Percentiles rank a stretch among this genome's conserved stretches.
Evolutionary conservation across 1,140 invertebrate genomes (phyloP).

Genomic region (Atta texana): DNA sequence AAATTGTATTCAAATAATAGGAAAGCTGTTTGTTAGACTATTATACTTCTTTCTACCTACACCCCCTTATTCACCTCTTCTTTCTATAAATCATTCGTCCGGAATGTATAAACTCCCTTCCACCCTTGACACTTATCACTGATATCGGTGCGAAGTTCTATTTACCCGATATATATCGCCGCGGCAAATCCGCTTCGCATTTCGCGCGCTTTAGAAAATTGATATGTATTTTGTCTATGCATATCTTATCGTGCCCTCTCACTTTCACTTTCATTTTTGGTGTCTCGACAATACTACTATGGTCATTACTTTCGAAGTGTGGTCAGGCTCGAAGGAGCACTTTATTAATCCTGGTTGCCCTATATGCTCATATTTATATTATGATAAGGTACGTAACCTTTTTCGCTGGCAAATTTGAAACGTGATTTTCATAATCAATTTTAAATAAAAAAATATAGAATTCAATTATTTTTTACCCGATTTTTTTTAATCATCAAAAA

Average conservation of each 20-base stretch:
- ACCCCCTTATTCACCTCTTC: background rate
- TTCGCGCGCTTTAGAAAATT: conserved; percentile 48
- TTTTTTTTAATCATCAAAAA: background rate
- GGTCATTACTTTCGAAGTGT: conserved; percentile 57
- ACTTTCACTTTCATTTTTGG: conserved; percentile 37
- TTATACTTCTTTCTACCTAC: background rate
- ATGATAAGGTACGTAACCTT: conserved; percentile 13
- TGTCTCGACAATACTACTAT: conserved; percentile 32
- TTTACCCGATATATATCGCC: background rate
- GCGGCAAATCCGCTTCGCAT: conserved; percentile 26
- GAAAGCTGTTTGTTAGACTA: conserved; percentile 48
- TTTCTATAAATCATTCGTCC: conserved; percentile 59
- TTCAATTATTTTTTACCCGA: background rate
- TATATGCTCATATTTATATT: conserved; percentile 1
- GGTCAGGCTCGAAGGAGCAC: conserved; percentile 39
- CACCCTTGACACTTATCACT: conserved; percentile 44
- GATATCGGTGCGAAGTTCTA: conserved; percentile 19
- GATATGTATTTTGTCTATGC: conserved; percentile 42
- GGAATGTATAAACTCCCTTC: conserved; percentile 70
- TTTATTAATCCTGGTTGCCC: conserved; percentile 30
- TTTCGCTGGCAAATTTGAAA: background rate
- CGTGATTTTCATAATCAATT: background rate
- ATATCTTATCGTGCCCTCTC: conserved; percentile 1
- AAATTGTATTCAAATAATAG: conserved; percentile 65
- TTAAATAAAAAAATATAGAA: background rate